Evolutionary conservation across 2,888 invertebrate species (phyloP).

Genomic region (Sinopyrophorus schimmeli): DNA sequence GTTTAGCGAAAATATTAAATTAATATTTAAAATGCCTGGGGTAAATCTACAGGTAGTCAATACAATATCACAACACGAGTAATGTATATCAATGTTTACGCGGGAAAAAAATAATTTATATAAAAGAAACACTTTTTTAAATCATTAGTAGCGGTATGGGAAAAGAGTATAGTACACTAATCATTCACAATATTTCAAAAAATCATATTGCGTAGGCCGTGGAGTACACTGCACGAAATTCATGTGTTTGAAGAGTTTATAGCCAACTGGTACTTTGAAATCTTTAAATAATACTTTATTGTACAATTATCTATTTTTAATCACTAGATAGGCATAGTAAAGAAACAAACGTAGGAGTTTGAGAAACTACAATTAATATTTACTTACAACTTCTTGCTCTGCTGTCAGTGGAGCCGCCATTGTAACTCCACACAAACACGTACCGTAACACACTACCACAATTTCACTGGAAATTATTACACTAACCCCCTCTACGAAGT

Average conservation of each 20-base stretch:
- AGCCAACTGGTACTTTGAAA: constrained; percentile 13
- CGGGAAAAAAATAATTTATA: no score
- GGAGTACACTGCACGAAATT: constrained; percentile 19
- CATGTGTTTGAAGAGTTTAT: constrained; percentile 16
- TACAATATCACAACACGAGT: constrained; percentile 16
- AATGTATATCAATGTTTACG: constrained; percentile 32
- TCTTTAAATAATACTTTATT: constrained; percentile 19
- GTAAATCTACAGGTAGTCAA: constrained; percentile 37
- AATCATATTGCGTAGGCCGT: constrained; percentile 31
- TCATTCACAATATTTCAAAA: no score
- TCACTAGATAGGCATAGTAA: no score
- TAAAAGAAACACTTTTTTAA: no score
- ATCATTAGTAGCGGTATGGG: no score
- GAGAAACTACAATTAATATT: no score
- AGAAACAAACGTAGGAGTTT: no score
- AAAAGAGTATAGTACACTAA: no score
- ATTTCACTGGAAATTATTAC: constrained; percentile 15
- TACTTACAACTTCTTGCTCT: constrained; percentile 77
- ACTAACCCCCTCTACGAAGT: constrained; percentile 14
- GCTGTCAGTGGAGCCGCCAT: constrained; percentile 76
- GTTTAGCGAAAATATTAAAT: no score
- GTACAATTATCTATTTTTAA: no score
- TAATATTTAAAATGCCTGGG: background rate
- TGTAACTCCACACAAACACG: constrained; percentile 45
- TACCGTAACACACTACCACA: constrained; percentile 30